Evolutionary conservation across 2,113 vertebrate species (phyloP).

Genomic region (Xerus inauris): DNA sequence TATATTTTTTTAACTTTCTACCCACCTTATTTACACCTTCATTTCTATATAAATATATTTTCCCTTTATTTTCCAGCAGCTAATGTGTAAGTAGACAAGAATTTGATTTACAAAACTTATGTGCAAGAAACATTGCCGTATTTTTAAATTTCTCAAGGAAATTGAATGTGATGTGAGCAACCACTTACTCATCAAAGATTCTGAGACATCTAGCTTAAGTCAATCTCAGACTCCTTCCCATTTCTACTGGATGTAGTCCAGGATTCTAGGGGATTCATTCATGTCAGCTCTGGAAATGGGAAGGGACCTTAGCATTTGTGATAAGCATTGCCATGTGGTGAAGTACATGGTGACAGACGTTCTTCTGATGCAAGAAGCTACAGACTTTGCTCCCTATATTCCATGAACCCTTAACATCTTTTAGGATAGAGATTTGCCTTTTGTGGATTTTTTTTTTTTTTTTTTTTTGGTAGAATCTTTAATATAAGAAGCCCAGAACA

Average conservation of each 20-base stretch:
- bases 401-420: not conserved
- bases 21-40: too few relatives aligned
- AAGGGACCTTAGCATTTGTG: not conserved
- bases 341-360: too few relatives aligned
- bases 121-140: not conserved
- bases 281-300: not conserved
- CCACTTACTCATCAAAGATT: not conserved
- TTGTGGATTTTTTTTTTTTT: too few relatives aligned
- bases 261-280: not conserved
- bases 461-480: too few relatives aligned
- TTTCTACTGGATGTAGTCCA: fast-evolving
- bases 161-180: not conserved
- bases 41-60: not conserved
- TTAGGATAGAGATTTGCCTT: not conserved
- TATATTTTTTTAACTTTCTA: not conserved
- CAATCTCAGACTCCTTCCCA: not conserved
- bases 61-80: not conserved
- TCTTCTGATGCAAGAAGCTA: not conserved
- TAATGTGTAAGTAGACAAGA: not conserved
- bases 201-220: not conserved
- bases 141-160: slow-evolving; percentile 29
- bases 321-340: too few relatives aligned
- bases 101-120: not conserved
- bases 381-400: not conserved
- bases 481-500: not conserved